Evolutionary conservation across 2,797 vertebrate genomes (phyloP), one percentile per base, ranked within the genome.

Genomic region (Coccyzus lansbergi): DNA sequence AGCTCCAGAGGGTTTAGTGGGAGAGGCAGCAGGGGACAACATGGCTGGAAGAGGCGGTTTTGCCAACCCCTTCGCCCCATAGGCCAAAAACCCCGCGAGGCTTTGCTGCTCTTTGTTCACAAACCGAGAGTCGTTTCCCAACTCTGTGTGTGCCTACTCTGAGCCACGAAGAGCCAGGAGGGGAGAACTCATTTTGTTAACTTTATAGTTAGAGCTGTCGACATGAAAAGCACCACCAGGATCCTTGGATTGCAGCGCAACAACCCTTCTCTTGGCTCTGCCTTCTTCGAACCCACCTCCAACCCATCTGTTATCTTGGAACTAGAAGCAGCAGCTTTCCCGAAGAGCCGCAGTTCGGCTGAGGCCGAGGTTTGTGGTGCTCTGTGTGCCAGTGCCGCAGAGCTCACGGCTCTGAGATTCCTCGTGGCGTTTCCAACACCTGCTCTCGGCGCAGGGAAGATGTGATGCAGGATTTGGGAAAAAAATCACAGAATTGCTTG

Each of bases 271-370:
- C 86, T 64, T 92, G 95, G 96, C 96, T 95, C 96, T 89, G 90
- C 90, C 76, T 48, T 71, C 79, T 92, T 59, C 88, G 38, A 84
- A 55, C 83, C 96, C 94, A 92, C 65, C 93, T 92, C 95, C 95
- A 85, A 12, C 93, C 97, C 97, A 97, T 93, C 97, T 97, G 97
- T 93, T 49, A 60, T 8, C 65, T 69, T 96, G 96, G 95, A 97
- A 90, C 59, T 40, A 33, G 93, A 92, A 92, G 44, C 83, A 55
- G 79, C 83, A 38, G 84, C 89, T 92, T 91, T 28, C 75, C 56
- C 13, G 16, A 72, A 24, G 38, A 24, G 83, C 34, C 26, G 15
- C 3, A 6, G 16, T 64, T 40, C 28, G 74, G 69, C 53, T 16
- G 42, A 60, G 78, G 59, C 62, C 14, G 69, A 67, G 70, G 60